Percentiles rank a stretch among this genome's conserved stretches.
Conservation (phyloP, 2,888 invertebrate genomes). For the Eudemis profundana region DNA sequence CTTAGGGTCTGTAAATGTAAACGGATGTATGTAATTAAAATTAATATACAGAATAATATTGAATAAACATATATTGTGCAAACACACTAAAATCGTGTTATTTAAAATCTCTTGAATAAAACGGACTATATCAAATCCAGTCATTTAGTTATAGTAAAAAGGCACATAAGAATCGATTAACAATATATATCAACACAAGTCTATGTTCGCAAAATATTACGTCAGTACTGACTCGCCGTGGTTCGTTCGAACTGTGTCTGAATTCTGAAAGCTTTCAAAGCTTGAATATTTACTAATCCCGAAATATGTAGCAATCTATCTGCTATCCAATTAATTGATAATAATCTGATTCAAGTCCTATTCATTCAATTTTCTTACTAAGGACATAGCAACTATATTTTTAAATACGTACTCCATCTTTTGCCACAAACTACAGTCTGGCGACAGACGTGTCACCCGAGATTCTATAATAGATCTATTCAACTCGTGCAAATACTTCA, state of each 20-base stretch:
- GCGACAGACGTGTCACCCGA: constrained; percentile 55
- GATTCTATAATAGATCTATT: constrained; percentile 52
- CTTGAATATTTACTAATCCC: constrained; percentile 26
- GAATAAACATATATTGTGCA: constrained; percentile 79
- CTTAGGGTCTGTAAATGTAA: constrained; percentile 72
- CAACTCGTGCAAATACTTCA: constrained; percentile 31
- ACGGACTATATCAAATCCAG: constrained; percentile 79
- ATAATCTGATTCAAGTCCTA: constrained; percentile 9
- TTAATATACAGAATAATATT: constrained; percentile 67
- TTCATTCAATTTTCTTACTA: constrained; percentile 12
- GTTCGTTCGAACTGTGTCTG: constrained; percentile 12
- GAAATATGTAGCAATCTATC: constrained; percentile 13
- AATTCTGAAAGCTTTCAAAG: constrained; percentile 29
- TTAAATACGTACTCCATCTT: constrained; percentile 57
- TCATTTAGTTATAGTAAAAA: constrained; percentile 73
- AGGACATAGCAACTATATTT: constrained; percentile 13
- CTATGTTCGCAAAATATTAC: constrained; percentile 63
- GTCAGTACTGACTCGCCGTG: constrained; percentile 47
- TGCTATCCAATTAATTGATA: background rate
- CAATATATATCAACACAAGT: constrained; percentile 61
- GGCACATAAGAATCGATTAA: constrained; percentile 83
- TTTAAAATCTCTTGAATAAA: constrained; percentile 65
- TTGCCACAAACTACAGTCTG: constrained; percentile 72
- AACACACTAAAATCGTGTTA: constrained; percentile 74
- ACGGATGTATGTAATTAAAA: constrained; percentile 67